Percentiles rank a stretch among this genome's conserved stretches.
phyloP scores from a whole-genome alignment of 2,888 invertebrate genomes.

The Ceratothoa steindachneri region DNA sequence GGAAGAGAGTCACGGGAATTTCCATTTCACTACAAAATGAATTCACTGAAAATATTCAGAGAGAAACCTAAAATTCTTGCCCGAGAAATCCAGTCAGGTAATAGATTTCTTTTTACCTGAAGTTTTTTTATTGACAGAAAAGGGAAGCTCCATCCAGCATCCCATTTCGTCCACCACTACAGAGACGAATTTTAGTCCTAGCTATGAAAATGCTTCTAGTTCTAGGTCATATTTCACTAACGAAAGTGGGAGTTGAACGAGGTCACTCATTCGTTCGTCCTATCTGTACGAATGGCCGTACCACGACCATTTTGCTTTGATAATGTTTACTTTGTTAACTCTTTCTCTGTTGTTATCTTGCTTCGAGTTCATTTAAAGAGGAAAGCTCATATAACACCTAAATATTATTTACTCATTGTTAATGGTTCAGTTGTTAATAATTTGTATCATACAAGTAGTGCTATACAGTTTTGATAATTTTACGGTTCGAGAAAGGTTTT shows the following conservation, averaged over 20 bases:
- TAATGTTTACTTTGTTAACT: not conserved
- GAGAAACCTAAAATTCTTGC: not conserved
- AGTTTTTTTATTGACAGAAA: not conserved
- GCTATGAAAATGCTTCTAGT: not conserved
- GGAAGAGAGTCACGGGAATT: no score
- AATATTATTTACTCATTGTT: not conserved
- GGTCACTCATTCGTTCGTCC: not conserved
- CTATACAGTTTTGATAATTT: not conserved
- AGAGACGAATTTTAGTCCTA: not conserved
- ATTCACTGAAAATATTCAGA: not conserved
- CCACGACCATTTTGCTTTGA: not conserved
- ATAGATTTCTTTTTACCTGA: not conserved
- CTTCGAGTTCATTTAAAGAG: not conserved
- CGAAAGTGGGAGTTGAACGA: not conserved
- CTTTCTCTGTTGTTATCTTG: not conserved
- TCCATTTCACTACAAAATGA: no score
- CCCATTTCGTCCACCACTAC: not conserved
- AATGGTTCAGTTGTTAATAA: not conserved
- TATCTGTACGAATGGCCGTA: not conserved
- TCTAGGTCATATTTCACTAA: not conserved
- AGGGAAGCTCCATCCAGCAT: not conserved
- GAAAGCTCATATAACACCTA: constrained; percentile 2
- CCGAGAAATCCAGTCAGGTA: not conserved
- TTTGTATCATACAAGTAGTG: not conserved
- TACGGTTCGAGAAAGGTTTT: not conserved